Conservation (phyloP, 2,113 vertebrate genomes). For the Saguinus imperator region DNA sequence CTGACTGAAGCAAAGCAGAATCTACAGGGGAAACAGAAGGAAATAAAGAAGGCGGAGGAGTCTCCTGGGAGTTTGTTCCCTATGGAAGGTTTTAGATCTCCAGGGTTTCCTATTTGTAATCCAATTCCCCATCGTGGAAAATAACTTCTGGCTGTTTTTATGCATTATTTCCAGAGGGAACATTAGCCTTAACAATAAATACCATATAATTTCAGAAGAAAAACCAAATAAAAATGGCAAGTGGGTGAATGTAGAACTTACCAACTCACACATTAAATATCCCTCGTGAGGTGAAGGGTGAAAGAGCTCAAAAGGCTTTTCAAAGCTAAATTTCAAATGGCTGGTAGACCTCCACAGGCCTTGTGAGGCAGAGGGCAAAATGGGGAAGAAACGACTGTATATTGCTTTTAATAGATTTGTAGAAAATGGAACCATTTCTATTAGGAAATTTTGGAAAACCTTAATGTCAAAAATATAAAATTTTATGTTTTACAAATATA, state of each 20-base stretch:
- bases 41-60: background rate
- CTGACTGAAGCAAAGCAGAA: background rate
- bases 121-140: background rate
- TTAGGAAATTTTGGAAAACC: background rate
- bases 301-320: conserved; percentile 42
- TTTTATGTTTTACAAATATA: background rate
- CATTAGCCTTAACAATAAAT: conserved; percentile 42
- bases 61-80: background rate
- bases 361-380: background rate
- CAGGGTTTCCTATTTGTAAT: background rate
- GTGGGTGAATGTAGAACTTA: conserved; percentile 22
- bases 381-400: background rate
- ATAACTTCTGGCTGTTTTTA: conserved; percentile 22
- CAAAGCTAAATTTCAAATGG: conserved; percentile 24
- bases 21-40: background rate
- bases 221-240: conserved; percentile 42
- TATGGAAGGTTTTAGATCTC: background rate
- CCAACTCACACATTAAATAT: conserved; percentile 14
- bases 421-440: background rate
- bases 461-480: background rate
- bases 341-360: background rate
- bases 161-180: conserved; percentile 59
- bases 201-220: background rate
- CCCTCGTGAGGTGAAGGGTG: conserved; percentile 10
- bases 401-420: conserved; percentile 40